phyloP scores from a whole-genome alignment of 2,888 invertebrate species.

The Synanthedon myopaeformis region DNA sequence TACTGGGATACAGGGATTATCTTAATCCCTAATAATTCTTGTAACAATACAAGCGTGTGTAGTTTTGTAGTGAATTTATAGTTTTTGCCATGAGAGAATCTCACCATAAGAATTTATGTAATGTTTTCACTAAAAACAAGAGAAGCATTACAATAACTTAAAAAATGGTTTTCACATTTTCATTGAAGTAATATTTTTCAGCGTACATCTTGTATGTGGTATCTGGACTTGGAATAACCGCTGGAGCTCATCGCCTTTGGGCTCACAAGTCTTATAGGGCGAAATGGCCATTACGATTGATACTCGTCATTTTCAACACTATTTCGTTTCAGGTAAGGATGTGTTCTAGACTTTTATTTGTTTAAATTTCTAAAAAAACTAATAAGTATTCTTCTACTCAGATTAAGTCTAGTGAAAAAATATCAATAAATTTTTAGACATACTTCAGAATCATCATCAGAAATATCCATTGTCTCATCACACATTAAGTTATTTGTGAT shows the following conservation, averaged over 20 bases:
- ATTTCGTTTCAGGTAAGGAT: constrained; percentile 86
- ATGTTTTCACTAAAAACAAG: not conserved
- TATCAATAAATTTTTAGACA: no score
- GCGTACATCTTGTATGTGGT: constrained; percentile 80
- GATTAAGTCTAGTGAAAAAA: no score
- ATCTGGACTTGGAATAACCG: constrained; percentile 93
- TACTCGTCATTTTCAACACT: constrained; percentile 87
- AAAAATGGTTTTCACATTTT: constrained; percentile 6
- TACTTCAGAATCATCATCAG: no score
- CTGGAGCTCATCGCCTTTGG: constrained; percentile 97
- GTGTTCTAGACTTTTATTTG: not conserved
- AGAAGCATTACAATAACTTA: not conserved
- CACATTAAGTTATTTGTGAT: no score
- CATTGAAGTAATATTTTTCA: constrained; percentile 34
- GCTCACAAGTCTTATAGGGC: constrained; percentile 97
- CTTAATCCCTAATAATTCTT: no score
- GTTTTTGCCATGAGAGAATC: not conserved
- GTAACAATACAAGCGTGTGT: no score
- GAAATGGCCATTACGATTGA: constrained; percentile 84
- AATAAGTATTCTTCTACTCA: no score
- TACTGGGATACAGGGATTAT: no score
- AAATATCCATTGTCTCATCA: no score
- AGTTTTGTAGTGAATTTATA: no score
- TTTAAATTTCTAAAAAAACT: not conserved
- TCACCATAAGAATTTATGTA: no score